A percentile compares a stretch with the other conserved stretches of the same genome.
Conservation (phyloP, 2,113 vertebrate genomes). For the Pterophyllum scalare region DNA sequence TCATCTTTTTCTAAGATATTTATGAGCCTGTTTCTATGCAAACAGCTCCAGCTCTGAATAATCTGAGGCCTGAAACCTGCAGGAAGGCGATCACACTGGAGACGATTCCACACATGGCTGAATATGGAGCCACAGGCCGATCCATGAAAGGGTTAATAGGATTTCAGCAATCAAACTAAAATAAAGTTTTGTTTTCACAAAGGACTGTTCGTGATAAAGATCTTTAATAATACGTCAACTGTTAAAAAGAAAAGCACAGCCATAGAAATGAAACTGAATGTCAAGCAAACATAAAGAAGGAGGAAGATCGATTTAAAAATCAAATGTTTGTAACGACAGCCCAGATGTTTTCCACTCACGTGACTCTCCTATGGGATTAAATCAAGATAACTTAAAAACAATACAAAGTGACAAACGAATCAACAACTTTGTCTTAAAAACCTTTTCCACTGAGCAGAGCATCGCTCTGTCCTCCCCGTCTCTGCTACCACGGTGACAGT, state of each 20-base stretch:
- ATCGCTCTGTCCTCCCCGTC: too few species aligned
- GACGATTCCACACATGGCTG: not conserved
- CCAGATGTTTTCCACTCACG: too few species aligned
- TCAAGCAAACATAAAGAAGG: not conserved
- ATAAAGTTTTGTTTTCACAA: not conserved
- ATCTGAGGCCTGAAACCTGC: not conserved
- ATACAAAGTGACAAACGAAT: rapidly evolving
- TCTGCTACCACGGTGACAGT: not conserved
- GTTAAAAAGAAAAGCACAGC: not conserved
- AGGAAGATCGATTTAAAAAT: not conserved
- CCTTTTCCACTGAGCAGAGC: not conserved
- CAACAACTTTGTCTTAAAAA: not conserved
- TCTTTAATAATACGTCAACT: not conserved
- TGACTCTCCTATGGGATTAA: rapidly evolving
- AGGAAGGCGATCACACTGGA: not conserved
- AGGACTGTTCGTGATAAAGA: not conserved
- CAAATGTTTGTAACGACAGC: not conserved
- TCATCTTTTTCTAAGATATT: not conserved
- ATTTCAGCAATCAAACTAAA: not conserved
- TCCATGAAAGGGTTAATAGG: too few species aligned
- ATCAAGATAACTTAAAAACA: not conserved
- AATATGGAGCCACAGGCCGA: too few species aligned
- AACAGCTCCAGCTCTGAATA: not conserved
- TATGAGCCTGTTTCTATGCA: not conserved
- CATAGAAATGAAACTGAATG: not conserved